Base-by-base conservation (phyloP, 2,888 invertebrate species). In the Sesia apiformis region DNA sequence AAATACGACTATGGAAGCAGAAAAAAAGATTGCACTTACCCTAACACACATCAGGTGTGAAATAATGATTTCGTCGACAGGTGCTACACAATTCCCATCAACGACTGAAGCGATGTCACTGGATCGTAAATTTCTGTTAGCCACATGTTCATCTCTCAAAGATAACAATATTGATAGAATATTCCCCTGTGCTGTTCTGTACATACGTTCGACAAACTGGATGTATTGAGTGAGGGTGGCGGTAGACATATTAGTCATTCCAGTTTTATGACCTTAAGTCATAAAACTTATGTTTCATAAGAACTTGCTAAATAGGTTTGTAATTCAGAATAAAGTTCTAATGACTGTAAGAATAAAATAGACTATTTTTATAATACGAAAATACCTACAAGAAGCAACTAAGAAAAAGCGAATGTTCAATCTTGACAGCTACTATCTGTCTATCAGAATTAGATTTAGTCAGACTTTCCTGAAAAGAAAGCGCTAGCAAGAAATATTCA, bases 61-160 rank as follows among this genome's bases (percentile, higher is more conserved):
- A 52, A 92, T 89, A 4, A 95, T 91, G 43, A 96, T 85, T 73
- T 96, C 96, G 75, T 95, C 94, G 55, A 95, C 84, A 0, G 96
- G 95, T 5, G 93, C 83, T 52, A 93, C 90, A 57, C 96, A 87
- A 65, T 93, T 92, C 53, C 93, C 91, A 65, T 93, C 92, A 2
- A 96, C 94, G 39, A 93, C 83, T 40, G 90, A 82, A 60, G 95
- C 95, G 0, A 95, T 94, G 65, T 92, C 91, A 58, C 93, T 93
- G 6, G 94, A 85, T 57, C 94, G 92, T 8, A 96, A 84, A 66
- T 93, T 93, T 55, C 90, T 90, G 69, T 93, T 95, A 52, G 89
- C 89, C 4, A 94, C 92, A 81, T 96, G 96, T 38, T 93, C 93
- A 72, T 96, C 93, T 55, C 92, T 88, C 39, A 94, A 81, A 1